Percentiles rank a stretch among this genome's conserved stretches.
Evolutionary conservation across 1,140 invertebrate genomes (phyloP).

Genomic region (Hetaerina americana): DNA sequence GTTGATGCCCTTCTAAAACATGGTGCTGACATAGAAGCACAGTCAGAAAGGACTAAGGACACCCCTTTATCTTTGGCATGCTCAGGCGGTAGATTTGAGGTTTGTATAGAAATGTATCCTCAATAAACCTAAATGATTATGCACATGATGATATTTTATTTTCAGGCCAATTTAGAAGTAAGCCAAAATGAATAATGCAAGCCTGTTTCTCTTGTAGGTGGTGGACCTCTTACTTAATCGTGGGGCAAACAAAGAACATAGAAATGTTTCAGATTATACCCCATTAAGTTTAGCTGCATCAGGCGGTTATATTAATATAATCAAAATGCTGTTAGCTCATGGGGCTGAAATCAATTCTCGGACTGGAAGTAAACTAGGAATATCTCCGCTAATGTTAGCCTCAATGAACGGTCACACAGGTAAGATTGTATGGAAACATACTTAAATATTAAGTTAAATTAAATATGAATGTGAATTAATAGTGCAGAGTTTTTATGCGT

Average conservation of each 20-base stretch:
- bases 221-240: constrained; percentile 83
- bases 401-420: constrained; percentile 98
- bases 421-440: too few species aligned
- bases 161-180: constrained; percentile 7
- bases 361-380: constrained; percentile 92
- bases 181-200: constrained; percentile 11
- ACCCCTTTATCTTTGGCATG: constrained; percentile 95
- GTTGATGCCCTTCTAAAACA: constrained; percentile 89
- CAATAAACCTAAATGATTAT: constrained; percentile 2
- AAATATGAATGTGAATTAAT: background rate
- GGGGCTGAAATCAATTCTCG: constrained; percentile 98
- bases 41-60: constrained; percentile 97
- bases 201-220: constrained; percentile 40
- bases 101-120: constrained; percentile 13
- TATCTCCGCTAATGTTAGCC: constrained; percentile 97
- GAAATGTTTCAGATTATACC: constrained; percentile 98
- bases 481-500: background rate
- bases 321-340: constrained; percentile 77
- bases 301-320: constrained; percentile 97
- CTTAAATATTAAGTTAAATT: constrained; percentile 7
- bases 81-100: constrained; percentile 90
- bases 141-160: background rate
- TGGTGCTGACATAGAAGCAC: constrained; percentile 91
- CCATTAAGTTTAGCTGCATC: constrained; percentile 94
- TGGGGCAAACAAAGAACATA: constrained; percentile 94